phyloP scores from a whole-genome alignment of 1,140 invertebrate species.

The Brachionus angularis region DNA sequence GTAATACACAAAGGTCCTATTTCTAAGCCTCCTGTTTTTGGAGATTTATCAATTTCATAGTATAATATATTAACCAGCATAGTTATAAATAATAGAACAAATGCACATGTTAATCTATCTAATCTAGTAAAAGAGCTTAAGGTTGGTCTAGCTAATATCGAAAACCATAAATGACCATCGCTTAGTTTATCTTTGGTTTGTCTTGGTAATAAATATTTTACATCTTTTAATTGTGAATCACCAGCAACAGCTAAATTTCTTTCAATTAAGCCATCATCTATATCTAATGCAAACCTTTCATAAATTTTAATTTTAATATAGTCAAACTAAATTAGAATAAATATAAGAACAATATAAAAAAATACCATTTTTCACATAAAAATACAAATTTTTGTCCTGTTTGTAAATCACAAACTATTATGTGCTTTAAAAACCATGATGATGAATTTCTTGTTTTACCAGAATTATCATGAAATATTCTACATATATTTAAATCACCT shows the following conservation, averaged over 20 bases:
- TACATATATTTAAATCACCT: conserved; percentile 59
- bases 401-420: conserved; percentile 61
- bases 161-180: conserved; percentile 65
- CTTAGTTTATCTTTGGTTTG: conserved; percentile 58
- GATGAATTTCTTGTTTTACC: conserved; percentile 60
- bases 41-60: conserved; percentile 50
- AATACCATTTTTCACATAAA: conserved; percentile 60
- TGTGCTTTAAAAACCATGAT: conserved; percentile 60
- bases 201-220: conserved; percentile 60
- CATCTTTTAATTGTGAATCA: conserved; percentile 58
- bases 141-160: conserved; percentile 61
- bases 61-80: conserved; percentile 61
- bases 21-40: conserved; percentile 47
- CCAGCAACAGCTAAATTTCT: conserved; percentile 61
- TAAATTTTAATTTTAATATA: too few relatives aligned
- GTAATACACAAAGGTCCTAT: conserved; percentile 48
- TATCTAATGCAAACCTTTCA: conserved; percentile 63
- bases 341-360: too few relatives aligned
- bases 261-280: conserved; percentile 62
- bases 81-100: conserved; percentile 60
- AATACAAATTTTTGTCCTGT: conserved; percentile 61
- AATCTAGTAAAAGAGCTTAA: conserved; percentile 60
- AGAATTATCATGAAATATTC: conserved; percentile 63
- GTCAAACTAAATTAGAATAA: too few relatives aligned
- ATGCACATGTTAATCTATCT: conserved; percentile 61